Conservation (phyloP, 2,113 vertebrate species). For the Hippoglossus stenolepis region DNA sequence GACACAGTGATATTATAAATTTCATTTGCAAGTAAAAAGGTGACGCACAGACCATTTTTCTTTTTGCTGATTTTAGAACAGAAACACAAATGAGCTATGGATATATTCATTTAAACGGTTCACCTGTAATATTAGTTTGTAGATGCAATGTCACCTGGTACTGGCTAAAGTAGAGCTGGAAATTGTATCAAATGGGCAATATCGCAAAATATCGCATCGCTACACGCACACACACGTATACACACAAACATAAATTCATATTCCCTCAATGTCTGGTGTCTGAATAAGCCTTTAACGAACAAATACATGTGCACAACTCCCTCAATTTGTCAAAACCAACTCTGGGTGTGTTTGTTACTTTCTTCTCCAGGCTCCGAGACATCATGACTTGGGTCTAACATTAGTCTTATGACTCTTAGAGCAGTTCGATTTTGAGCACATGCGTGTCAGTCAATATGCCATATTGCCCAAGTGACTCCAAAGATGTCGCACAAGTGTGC, state of each 20-base stretch:
- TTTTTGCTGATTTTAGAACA: background rate
- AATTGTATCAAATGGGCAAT: too few species aligned
- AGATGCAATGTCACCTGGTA: background rate
- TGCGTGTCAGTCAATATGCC: background rate
- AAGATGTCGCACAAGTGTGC: background rate
- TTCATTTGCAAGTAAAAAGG: too few species aligned
- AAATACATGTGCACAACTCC: too few species aligned
- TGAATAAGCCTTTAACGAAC: background rate
- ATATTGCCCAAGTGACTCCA: background rate
- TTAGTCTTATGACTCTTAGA: slow-evolving; percentile 1
- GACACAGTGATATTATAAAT: background rate
- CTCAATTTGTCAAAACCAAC: too few species aligned
- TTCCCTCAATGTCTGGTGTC: background rate
- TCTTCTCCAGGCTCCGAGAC: background rate
- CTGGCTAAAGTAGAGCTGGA: too few species aligned
- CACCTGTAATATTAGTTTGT: background rate
- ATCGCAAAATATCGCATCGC: too few species aligned
- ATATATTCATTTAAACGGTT: background rate
- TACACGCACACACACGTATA: background rate
- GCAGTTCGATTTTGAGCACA: background rate
- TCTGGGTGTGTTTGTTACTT: too few species aligned
- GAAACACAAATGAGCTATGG: background rate
- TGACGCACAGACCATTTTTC: too few species aligned
- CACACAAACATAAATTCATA: background rate
- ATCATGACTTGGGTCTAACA: background rate